Percentiles rank a stretch among this genome's conserved stretches.
phyloP scores from a whole-genome alignment of 1,140 invertebrate species.

The Phortica variegata region DNA sequence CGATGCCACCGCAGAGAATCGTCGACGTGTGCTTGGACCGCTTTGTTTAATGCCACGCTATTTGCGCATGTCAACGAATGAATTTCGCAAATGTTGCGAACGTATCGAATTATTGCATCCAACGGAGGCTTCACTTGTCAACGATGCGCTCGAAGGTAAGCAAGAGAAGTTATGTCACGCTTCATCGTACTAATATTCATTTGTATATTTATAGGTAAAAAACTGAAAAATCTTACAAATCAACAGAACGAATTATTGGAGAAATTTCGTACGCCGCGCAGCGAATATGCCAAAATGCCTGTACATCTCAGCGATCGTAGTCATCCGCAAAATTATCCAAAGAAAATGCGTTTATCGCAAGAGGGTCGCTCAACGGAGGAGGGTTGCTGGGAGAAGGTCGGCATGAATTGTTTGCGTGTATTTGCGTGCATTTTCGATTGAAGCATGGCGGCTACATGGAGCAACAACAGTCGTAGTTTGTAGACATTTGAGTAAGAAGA shows the following conservation, averaged over 20 bases:
- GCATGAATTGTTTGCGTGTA: conserved; percentile 49
- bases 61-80: conserved; percentile 35
- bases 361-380: conserved; percentile 37
- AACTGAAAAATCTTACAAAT: conserved; percentile 48
- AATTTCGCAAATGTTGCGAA: conserved; percentile 48
- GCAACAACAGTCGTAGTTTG: background rate
- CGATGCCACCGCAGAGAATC: conserved; percentile 44
- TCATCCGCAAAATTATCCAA: conserved; percentile 53
- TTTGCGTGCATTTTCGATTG: conserved; percentile 56
- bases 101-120: conserved; percentile 46
- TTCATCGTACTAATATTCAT: background rate
- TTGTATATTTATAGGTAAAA: conserved; percentile 33
- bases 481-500: conserved; percentile 26
- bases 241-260: conserved; percentile 49
- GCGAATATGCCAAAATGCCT: conserved; percentile 52
- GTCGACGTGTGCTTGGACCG: conserved; percentile 46
- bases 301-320: conserved; percentile 53
- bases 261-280: conserved; percentile 47
- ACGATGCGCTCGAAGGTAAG: conserved; percentile 44
- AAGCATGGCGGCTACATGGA: conserved; percentile 15
- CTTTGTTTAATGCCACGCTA: conserved; percentile 52
- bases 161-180: background rate
- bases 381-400: conserved; percentile 47
- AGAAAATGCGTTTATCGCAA: conserved; percentile 49
- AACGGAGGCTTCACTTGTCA: conserved; percentile 38